Percentiles rank a stretch among this genome's conserved stretches.
These are phyloP conservation scores for Tortrix viridana DNA, from an alignment of 2,888 invertebrate genomes.

Conservation along the genomic window DNA sequence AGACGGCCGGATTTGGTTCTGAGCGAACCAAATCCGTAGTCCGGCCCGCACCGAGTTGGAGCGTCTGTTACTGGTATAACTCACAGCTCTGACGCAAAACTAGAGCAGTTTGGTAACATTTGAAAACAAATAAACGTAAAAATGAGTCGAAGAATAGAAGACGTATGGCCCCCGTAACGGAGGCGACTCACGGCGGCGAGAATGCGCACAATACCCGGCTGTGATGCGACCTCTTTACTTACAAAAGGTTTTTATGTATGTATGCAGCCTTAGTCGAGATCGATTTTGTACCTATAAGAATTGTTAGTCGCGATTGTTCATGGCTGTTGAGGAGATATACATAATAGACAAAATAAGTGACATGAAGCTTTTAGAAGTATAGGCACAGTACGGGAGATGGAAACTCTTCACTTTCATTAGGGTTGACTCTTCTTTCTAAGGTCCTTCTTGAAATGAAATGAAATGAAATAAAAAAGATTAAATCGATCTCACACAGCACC, in stretches of 20 bases:
- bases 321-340: background rate
- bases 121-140: slow-evolving; percentile 17
- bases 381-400: no score
- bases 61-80: no score
- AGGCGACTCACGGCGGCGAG: slow-evolving; percentile 11
- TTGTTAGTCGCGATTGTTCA: slow-evolving; percentile 9
- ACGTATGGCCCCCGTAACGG: slow-evolving; percentile 18
- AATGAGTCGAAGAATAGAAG: slow-evolving; percentile 16
- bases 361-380: no score
- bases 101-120: slow-evolving; percentile 25
- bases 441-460: no score
- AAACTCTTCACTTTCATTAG: no score
- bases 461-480: no score
- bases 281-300: slow-evolving; percentile 4
- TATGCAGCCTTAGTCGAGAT: slow-evolving; percentile 7
- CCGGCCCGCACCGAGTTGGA: no score
- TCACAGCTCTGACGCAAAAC: slow-evolving; percentile 13
- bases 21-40: no score
- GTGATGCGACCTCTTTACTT: slow-evolving; percentile 23
- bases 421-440: no score
- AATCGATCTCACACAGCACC: no score
- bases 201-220: slow-evolving; percentile 24
- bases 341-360: no score
- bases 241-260: slow-evolving; percentile 6
- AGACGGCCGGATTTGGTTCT: no score